Evolutionary conservation across 2,888 invertebrate genomes (phyloP).

Genomic region (Barypeithes pellucidus): DNA sequence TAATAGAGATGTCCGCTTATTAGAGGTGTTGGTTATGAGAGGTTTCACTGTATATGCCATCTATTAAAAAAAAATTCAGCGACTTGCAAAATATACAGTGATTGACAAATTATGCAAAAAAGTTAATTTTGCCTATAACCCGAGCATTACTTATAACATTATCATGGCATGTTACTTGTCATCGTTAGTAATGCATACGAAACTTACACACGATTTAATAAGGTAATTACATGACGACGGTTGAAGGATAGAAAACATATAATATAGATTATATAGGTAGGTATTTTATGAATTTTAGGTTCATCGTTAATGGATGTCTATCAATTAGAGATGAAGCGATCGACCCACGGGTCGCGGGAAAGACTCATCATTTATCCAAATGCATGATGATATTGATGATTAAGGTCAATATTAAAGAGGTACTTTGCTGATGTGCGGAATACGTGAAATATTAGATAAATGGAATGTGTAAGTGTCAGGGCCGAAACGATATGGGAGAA

Average conservation of each 20-base stretch:
- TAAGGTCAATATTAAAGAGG: slow-evolving; percentile 51
- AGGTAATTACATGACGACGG: slow-evolving; percentile 6
- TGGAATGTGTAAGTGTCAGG: slow-evolving; percentile 16
- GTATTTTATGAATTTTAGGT: slow-evolving; percentile 47
- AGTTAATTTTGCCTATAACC: no score
- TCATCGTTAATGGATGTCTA: slow-evolving; percentile 59
- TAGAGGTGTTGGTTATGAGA: no score
- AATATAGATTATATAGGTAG: slow-evolving; percentile 6
- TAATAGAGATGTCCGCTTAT: no score
- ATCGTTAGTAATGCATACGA: no score
- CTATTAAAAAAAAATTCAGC: no score
- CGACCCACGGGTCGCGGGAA: slow-evolving; percentile 62
- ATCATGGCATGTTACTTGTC: no score
- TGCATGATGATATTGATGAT: slow-evolving; percentile 54
- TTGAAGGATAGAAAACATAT: slow-evolving; percentile 7
- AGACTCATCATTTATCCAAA: slow-evolving; percentile 57
- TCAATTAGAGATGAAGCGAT: slow-evolving; percentile 58
- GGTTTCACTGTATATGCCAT: no score
- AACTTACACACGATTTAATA: slow-evolving; percentile 7
- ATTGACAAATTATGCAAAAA: no score
- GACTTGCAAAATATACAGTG: no score
- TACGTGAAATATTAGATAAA: slow-evolving; percentile 25
- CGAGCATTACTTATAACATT: no score
- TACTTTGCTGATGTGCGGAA: slow-evolving; percentile 15
- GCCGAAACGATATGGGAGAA: slow-evolving; percentile 24